Base-by-base conservation (phyloP, 2,888 invertebrate genomes). In the Clepsis dumicolana region DNA sequence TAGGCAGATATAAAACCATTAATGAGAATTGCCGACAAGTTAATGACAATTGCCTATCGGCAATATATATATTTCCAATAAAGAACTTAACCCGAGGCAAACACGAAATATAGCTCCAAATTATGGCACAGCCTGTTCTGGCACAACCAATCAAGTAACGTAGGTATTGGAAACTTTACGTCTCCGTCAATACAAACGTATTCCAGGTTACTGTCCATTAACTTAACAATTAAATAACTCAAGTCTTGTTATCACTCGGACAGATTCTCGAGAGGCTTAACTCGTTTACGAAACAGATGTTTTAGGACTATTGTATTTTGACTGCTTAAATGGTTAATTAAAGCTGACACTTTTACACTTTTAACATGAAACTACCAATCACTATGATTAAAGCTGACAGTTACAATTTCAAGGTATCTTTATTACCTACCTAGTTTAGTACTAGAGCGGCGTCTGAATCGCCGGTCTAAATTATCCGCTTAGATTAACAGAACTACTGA, bases 201-300 rank as follows among this genome's bases (percentile, higher is more conserved):
- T 63, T 54, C 38, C 53, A 63, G 21, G 56, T 32, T 50, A 56
- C 44, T 44, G 25, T 14, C 44, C 44, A 54, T 56, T 64, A 64
- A 56, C 41, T 12, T n/a, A 8, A 4, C 44, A 64, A 48, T 64
- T 64, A 64, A 48, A 18, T 32, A 41, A 50, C 52, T 25, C n/a
- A n/a, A 54, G 29, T 29, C 27, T 53, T 27, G 53, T 54, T 54
- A 54, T 27, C 29, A 10, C 16, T 54, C 16, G 25, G 52, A n/a
- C 52, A n/a, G 25, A 14, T 52, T 52, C n/a, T 27, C 7, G 1
- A n/a, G 52, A 52, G 18, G 25, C 25, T 25, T 25, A 52, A 52
- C 25, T 24, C 5, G 25, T 25, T 52, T 25, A 25, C n/a, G 25
- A 52, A 25, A 25, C 52, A 14, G 52, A 25, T 52, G 21, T 48